Evolutionary conservation across 2,113 vertebrate genomes (phyloP).

Genomic region (Austrofundulus limnaeus): DNA sequence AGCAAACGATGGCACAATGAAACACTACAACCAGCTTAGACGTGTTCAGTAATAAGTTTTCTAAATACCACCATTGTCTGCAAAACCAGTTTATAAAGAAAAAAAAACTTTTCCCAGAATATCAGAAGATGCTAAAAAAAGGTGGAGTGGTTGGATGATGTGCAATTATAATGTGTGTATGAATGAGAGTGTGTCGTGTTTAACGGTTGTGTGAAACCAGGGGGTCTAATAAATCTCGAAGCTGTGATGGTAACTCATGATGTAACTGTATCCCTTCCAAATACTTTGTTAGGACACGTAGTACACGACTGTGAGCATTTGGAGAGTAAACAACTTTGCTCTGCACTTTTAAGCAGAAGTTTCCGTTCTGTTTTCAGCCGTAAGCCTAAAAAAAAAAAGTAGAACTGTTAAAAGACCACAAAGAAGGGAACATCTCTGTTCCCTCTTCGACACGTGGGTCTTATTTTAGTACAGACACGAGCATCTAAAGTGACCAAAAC

Average conservation of each 20-base stretch:
- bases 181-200: not conserved
- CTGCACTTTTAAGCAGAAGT: conserved; percentile 42
- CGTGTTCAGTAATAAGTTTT: conserved; percentile 4
- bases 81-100: conserved; percentile 31
- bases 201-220: not conserved
- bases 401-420: conserved; percentile 40
- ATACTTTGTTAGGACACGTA: conserved; percentile 33
- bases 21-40: conserved; percentile 2
- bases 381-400: conserved; percentile 50
- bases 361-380: conserved; percentile 54
- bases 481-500: conserved; percentile 39
- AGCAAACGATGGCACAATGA: no score
- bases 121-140: conserved; percentile 14
- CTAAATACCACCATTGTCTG: conserved; percentile 5
- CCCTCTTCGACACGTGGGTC: conserved; percentile 63
- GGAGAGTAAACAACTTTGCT: conserved; percentile 51
- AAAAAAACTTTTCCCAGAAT: not conserved
- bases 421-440: conserved; percentile 62
- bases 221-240: conserved; percentile 30
- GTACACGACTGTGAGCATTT: conserved; percentile 27
- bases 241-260: conserved; percentile 41
- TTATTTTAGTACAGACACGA: conserved; percentile 37
- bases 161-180: conserved; percentile 1
- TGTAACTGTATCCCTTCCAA: conserved; percentile 36
- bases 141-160: conserved; percentile 23